Percentiles rank a stretch among this genome's conserved stretches.
Conservation (phyloP, 37 sponge, comb jelly and placozoan genomes). For the Halisarca cf. caerulea region DNA sequence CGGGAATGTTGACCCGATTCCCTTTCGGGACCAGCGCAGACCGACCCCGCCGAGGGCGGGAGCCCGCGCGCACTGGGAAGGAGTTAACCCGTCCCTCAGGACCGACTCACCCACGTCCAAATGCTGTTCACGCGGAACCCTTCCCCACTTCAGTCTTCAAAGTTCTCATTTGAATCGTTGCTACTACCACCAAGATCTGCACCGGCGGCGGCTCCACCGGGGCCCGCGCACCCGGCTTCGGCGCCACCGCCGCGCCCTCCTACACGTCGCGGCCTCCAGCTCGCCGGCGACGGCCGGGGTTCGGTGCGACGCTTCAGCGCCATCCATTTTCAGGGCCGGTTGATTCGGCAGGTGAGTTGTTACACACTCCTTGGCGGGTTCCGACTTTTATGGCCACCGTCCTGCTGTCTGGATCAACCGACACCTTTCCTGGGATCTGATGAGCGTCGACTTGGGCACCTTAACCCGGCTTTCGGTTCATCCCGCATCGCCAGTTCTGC, state of each 20-base stretch:
- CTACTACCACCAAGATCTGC: slow-evolving; percentile 76
- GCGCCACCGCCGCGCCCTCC: slow-evolving; percentile 42
- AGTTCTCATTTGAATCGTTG: slow-evolving; percentile 69
- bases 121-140: slow-evolving; percentile 59
- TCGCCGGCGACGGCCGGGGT: slow-evolving; percentile 57
- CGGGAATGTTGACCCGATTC: slow-evolving; percentile 73
- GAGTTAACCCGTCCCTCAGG: slow-evolving; percentile 59
- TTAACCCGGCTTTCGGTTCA: slow-evolving; percentile 84
- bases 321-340: slow-evolving; percentile 62
- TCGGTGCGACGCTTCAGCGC: slow-evolving; percentile 53
- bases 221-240: slow-evolving; percentile 59
- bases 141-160: slow-evolving; percentile 60
- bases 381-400: slow-evolving; percentile 64
- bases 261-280: slow-evolving; percentile 47
- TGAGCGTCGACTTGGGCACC: slow-evolving; percentile 73
- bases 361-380: slow-evolving; percentile 61
- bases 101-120: slow-evolving; percentile 66
- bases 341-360: slow-evolving; percentile 67
- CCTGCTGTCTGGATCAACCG: slow-evolving; percentile 67
- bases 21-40: slow-evolving; percentile 40
- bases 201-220: slow-evolving; percentile 52
- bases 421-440: slow-evolving; percentile 70
- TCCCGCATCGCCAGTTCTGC: slow-evolving; percentile 89
- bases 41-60: too few species aligned
- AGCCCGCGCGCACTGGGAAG: slow-evolving; percentile 26